These are phyloP conservation scores for Scaptodrosophila lebanonensis DNA, from an alignment of 1,140 invertebrate genomes.

Conservation along the genomic window DNA sequence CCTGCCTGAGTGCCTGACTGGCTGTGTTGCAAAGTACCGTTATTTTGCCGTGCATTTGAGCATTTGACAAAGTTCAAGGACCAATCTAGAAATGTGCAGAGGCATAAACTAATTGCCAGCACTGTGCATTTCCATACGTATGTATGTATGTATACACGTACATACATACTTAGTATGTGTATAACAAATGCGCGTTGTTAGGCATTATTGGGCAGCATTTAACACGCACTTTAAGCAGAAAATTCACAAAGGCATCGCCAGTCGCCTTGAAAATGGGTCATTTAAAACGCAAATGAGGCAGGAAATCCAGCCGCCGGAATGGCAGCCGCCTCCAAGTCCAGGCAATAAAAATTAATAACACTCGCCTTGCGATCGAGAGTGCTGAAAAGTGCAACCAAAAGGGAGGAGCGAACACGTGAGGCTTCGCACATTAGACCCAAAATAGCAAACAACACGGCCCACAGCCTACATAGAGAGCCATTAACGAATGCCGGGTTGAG, in stretches of 20 bases:
- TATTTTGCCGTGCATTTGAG: not conserved
- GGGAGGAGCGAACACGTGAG: no score
- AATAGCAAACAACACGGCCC: no score
- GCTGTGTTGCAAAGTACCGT: no score
- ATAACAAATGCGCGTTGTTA: constrained; percentile 24
- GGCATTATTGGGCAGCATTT: constrained; percentile 3
- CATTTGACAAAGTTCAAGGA: constrained; percentile 14
- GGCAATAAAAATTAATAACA: constrained; percentile 19
- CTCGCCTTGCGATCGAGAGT: constrained; percentile 14
- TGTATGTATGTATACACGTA: no score
- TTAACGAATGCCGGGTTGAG: no score
- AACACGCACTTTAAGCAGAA: constrained; percentile 1
- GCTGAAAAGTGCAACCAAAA: constrained; percentile 2
- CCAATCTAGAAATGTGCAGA: constrained; percentile 2
- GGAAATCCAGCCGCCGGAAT: constrained; percentile 1
- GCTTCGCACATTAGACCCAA: no score
- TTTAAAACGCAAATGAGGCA: constrained; percentile 37
- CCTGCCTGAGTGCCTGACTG: no score
- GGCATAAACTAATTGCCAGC: constrained; percentile 6
- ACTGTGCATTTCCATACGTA: constrained; percentile 1
- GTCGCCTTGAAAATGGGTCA: constrained; percentile 17
- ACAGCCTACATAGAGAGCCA: no score
- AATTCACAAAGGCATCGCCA: constrained; percentile 18
- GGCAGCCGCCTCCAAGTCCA: not conserved
- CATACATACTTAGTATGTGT: no score